Evolutionary conservation across 2,888 invertebrate genomes (phyloP).

Genomic region (Diplazon laetatorius): DNA sequence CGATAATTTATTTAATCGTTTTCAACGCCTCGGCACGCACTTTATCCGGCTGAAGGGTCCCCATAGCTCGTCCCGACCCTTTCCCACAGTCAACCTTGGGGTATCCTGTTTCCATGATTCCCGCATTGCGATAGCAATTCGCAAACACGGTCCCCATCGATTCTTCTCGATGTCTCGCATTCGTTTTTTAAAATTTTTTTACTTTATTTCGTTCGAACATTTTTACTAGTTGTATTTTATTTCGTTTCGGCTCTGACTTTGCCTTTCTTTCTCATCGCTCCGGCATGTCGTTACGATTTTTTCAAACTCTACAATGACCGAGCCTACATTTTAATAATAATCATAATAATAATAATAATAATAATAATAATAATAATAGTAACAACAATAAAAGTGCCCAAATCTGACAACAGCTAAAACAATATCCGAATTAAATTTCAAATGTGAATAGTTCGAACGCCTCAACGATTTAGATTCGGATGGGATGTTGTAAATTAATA

Average conservation of each 20-base stretch:
- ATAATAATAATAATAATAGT: too few species aligned
- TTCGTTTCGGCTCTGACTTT: conserved; percentile 32
- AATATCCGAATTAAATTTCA: background rate
- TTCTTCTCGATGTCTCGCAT: conserved; percentile 18
- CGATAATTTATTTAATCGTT: too few species aligned
- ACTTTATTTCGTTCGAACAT: background rate
- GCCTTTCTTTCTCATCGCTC: background rate
- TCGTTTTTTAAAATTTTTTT: conserved; percentile 18
- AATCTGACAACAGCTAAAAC: background rate
- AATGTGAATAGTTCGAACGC: background rate
- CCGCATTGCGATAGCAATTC: conserved; percentile 7
- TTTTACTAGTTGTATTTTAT: conserved; percentile 27
- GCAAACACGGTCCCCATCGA: conserved; percentile 15
- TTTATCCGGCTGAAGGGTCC: background rate
- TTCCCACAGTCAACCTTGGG: background rate
- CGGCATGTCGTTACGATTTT: conserved; percentile 5
- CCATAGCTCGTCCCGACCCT: background rate
- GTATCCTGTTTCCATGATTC: conserved; percentile 19
- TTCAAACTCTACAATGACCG: background rate
- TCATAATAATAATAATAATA: too few species aligned
- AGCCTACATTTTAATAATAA: too few species aligned
- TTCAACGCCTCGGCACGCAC: too few species aligned
- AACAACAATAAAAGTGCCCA: too few species aligned
- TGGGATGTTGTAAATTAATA: too few species aligned
- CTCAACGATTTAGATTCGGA: background rate